Base-by-base conservation (phyloP, 2,888 invertebrate genomes). In the Polymixis lichenea region DNA sequence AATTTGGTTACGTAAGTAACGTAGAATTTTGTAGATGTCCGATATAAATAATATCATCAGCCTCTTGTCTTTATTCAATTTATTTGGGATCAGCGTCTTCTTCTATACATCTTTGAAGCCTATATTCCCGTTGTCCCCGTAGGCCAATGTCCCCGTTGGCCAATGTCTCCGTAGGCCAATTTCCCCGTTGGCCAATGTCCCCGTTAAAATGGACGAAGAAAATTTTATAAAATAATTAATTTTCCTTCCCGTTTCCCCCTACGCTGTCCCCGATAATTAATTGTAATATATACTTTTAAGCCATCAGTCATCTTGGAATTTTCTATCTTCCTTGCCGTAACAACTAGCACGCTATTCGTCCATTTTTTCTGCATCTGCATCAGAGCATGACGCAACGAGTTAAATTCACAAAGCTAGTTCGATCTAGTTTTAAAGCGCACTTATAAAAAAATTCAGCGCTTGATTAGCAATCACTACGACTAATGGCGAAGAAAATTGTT, bases 401-500 rank as follows among this genome's bases (percentile, higher is more conserved):
- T 19, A 49, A n/a, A 77, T 62, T 43, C 43, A 51, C 25, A 61
- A 51, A 53, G 6, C 49, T 51, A 38, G 43, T 38, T 32, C 49
- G 22, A 69, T n/a, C 49, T 19, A 32, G 8, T 62, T 78, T 55
- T 61, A 61, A 25, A 43, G 9, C 38, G 28, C 55, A 60, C 17
- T 62, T 64, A 72, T 72, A 56, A 69, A 49, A 61, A 61, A 62
- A 84, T 22, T 56, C 70, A 58, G 49, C 75, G 61, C 49, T 74
- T 84, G 62, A 84, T 84, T 82, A 81, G 32, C 81, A 84, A 84
- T 80, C 66, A 62, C 32, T 64, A 61, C 51, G 53, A 58, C 43
- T 82, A 82, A 84, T 82, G 64, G 82, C 85, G 76, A 61, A 72
- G 82, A 84, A 82, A 82, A 82, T 82, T 82, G 82, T 75, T 82